phyloP scores from a whole-genome alignment of 2,797 vertebrate species.

The Nannoperca obscura region DNA sequence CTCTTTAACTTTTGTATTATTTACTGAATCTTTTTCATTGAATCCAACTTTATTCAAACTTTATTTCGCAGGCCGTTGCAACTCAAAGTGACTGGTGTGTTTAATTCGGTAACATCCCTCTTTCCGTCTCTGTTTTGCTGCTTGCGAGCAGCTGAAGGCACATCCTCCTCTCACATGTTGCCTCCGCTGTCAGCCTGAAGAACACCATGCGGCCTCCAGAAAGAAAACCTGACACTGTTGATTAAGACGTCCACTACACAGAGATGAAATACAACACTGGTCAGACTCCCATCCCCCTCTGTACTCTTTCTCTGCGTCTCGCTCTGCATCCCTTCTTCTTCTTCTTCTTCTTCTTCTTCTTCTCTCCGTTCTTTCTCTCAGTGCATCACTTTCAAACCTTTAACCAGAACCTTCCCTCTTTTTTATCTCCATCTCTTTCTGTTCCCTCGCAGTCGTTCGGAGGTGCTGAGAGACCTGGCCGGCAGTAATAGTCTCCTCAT shows the following conservation, averaged over 20 bases:
- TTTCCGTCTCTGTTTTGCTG: not conserved
- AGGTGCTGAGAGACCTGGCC: conserved; percentile 71
- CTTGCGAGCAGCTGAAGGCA: conserved; percentile 12
- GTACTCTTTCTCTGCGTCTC: conserved; percentile 10
- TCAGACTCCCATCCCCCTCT: conserved; percentile 45
- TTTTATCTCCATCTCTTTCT: conserved; percentile 47
- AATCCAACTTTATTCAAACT: too few species aligned
- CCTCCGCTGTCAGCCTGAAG: conserved; percentile 69
- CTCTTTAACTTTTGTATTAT: not conserved
- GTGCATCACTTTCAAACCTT: conserved; percentile 42
- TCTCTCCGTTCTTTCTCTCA: conserved; percentile 9
- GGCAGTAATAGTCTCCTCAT: conserved; percentile 64
- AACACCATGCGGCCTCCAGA: conserved; percentile 74
- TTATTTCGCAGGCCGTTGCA: not conserved
- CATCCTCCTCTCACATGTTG: conserved; percentile 39
- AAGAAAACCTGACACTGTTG: conserved; percentile 88
- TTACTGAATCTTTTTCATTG: not conserved
- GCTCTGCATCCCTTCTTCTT: conserved; percentile 31
- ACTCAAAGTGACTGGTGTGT: not conserved
- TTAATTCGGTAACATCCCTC: too few species aligned
- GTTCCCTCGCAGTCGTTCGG: conserved; percentile 43
- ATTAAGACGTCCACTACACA: conserved; percentile 91
- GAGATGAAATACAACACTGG: conserved; percentile 87
- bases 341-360: too few species aligned
- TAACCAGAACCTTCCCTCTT: conserved; percentile 46